A percentile compares a stretch with the other conserved stretches of the same genome.
Evolutionary conservation across 2,888 invertebrate genomes (phyloP).

Genomic region (Tetragnatha montana): DNA sequence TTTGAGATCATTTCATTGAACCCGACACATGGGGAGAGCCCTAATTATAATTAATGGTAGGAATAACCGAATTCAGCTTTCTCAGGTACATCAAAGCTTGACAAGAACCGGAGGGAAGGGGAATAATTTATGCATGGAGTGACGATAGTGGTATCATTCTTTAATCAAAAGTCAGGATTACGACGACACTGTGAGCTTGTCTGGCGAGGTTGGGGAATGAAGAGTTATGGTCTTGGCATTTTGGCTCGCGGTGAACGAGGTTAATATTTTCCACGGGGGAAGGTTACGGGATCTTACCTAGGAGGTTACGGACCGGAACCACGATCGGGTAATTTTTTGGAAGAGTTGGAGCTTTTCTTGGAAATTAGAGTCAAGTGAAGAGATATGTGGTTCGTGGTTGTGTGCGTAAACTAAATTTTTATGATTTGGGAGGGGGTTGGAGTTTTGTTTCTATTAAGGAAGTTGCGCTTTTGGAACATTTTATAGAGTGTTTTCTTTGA

Average conservation of each 20-base stretch:
- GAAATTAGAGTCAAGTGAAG: no score
- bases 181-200: conserved; percentile 30
- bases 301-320: no score
- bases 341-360: no score
- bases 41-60: conserved; percentile 58
- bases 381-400: no score
- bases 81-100: conserved; percentile 18
- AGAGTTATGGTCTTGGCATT: conserved; percentile 40
- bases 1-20: conserved; percentile 1
- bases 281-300: no score
- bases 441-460: no score
- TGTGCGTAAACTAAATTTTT: no score
- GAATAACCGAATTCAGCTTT: conserved; percentile 33
- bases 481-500: no score
- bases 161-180: conserved; percentile 55
- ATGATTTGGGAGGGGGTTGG: no score
- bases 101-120: conserved; percentile 33
- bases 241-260: conserved; percentile 25
- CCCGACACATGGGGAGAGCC: conserved; percentile 14
- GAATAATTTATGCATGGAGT: conserved; percentile 56
- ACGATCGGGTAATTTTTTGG: no score
- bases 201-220: conserved; percentile 23
- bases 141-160: conserved; percentile 33
- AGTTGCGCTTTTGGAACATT: no score
- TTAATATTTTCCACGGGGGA: conserved; percentile 29